Base-by-base conservation (phyloP, 1,140 invertebrate genomes). In the Anastrepha ludens region DNA sequence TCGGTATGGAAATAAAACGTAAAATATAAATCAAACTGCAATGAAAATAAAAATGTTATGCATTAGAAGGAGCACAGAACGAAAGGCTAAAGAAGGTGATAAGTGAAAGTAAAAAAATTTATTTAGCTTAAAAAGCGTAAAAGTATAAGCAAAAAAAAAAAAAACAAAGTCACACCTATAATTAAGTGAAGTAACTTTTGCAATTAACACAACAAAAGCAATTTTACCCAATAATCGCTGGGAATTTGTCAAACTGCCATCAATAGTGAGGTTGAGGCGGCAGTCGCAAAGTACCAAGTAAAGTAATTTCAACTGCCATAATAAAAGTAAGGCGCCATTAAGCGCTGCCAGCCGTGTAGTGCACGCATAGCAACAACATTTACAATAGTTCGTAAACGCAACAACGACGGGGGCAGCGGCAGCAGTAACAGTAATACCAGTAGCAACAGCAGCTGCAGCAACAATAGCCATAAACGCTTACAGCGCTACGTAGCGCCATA, bases 401-500 rank as follows among this genome's bases (percentile, higher is more conserved):
- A 13, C 44, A 50, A 20, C 74, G 17, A 1, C 41, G 70, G 4
- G 17, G 1, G n/a, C 2, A 47, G 20, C 29, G 29, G 13, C 65
- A 11, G 13, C 13, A 17, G 5, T 11, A 2, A 6, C 41, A n/a
- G 13, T 11, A 44, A 1, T 39, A 47, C 11, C 41, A 55, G 11
- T 11, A 55, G 50, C 50, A 13, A 41, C 39, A 47, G 41, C 41
- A 81, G 64, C 29, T 13, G 74, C 74, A 47, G 47, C 74, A 81
- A 9, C 74, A 55, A 81, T n/a, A 11, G 47, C 47, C 7, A 81
- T 58, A 55, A 58, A 50, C n/a, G 47, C 44, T 58, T 20, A 81
- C 4, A n/a, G 74, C 50, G 74, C 74, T 81, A 29, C 11, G 17
- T 81, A 81, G 74, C 47, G 74, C 50, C 44, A 88, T 86, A 62